phyloP scores from a whole-genome alignment of 2,113 vertebrate species.

The Loxodonta africana region DNA sequence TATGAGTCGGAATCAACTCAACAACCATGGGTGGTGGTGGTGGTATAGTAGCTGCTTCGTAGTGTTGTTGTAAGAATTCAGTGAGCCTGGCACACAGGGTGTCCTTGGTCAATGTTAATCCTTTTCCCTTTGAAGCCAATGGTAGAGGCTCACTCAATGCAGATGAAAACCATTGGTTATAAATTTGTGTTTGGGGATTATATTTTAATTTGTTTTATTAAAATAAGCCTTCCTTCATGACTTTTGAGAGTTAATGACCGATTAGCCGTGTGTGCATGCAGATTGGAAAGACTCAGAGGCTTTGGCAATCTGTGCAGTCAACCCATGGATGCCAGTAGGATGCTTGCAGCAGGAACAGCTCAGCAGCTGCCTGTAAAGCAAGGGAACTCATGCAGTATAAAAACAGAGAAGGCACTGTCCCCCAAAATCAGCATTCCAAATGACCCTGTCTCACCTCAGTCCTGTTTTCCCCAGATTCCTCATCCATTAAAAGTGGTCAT shows the following conservation, averaged over 20 bases:
- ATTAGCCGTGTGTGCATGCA: neutral
- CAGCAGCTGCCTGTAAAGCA: neutral
- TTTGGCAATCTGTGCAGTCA: neutral
- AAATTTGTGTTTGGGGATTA: neutral
- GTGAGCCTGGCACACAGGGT: neutral
- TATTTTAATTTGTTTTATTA: conserved; percentile 33
- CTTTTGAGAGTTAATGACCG: conserved; percentile 13
- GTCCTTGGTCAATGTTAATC: neutral
- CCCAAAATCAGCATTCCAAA: neutral
- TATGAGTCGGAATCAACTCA: too few species aligned
- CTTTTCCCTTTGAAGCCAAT: neutral
- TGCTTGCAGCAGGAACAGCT: neutral
- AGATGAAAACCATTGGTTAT: neutral
- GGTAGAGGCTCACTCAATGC: neutral
- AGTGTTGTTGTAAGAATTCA: neutral
- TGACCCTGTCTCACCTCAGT: conserved; percentile 1
- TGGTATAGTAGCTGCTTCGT: neutral
- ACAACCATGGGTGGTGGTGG: too few species aligned
- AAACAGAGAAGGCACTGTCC: neutral
- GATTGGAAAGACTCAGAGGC: neutral
- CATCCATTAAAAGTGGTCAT: conserved; percentile 22
- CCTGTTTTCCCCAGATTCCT: conserved; percentile 28
- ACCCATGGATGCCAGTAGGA: neutral
- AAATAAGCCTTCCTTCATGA: conserved; percentile 40
- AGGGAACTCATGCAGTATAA: neutral